A percentile compares a stretch with the other conserved stretches of the same genome.
phyloP scores from a whole-genome alignment of 2,888 invertebrate genomes.

The Pachymerium ferrugineum region DNA sequence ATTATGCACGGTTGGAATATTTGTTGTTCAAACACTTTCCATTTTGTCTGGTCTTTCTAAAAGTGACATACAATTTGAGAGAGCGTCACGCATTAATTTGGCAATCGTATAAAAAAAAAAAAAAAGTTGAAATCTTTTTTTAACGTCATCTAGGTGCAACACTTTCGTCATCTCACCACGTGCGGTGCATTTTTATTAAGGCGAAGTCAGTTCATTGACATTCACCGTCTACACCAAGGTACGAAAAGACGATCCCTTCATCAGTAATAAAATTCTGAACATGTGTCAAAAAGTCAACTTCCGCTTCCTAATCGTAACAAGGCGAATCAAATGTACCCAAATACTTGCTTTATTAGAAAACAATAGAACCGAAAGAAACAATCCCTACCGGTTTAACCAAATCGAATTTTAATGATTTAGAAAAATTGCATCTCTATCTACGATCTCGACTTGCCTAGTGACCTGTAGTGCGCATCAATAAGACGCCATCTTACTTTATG shows the following conservation, averaged over 20 bases:
- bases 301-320: neutral
- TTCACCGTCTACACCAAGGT: too few relatives aligned
- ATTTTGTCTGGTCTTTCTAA: too few relatives aligned
- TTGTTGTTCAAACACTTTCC: too few relatives aligned
- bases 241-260: conserved; percentile 1
- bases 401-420: too few relatives aligned
- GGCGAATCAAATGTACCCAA: conserved; percentile 7
- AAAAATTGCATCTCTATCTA: neutral
- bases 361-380: neutral
- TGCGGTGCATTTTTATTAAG: conserved; percentile 5
- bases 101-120: too few relatives aligned
- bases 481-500: conserved; percentile 8
- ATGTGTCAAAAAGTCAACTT: conserved; percentile 22
- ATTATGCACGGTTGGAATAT: too few relatives aligned
- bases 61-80: too few relatives aligned
- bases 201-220: conserved; percentile 19
- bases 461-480: neutral
- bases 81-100: too few relatives aligned
- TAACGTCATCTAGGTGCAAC: too few relatives aligned
- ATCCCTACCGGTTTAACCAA: neutral
- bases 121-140: too few relatives aligned
- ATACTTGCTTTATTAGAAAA: neutral
- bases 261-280: conserved; percentile 8
- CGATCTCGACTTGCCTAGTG: conserved; percentile 19
- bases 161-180: too few relatives aligned